Evolutionary conservation across 2,113 vertebrate species (phyloP).

Genomic region (Seriola aureovittata): DNA sequence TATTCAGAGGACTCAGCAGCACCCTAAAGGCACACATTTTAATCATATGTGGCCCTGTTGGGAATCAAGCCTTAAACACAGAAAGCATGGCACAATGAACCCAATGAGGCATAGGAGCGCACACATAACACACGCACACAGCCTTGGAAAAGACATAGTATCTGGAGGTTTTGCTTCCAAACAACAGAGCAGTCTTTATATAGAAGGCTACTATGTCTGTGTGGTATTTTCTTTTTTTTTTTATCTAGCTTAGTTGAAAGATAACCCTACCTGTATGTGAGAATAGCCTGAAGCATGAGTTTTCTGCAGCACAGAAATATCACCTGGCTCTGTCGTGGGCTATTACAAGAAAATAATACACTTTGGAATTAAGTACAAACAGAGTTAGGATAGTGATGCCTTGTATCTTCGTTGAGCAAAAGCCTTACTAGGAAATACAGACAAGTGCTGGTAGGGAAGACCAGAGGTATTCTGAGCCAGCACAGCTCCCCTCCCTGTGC

Average conservation of each 20-base stretch:
- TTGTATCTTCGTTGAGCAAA: constrained; percentile 14
- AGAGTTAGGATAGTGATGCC: background rate
- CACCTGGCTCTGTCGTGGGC: background rate
- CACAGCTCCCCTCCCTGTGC: background rate
- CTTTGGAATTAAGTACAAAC: constrained; percentile 3
- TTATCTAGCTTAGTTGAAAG: background rate
- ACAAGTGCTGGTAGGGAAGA: background rate
- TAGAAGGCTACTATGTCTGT: background rate
- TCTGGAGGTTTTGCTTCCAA: background rate
- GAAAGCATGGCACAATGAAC: constrained; percentile 3
- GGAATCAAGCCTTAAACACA: constrained; percentile 11
- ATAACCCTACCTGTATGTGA: constrained; percentile 4
- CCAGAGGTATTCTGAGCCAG: background rate
- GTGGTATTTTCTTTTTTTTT: background rate
- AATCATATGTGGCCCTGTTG: background rate
- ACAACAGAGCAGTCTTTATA: background rate
- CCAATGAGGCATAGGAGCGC: background rate
- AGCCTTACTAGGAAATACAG: constrained; percentile 9
- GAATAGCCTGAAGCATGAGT: constrained; percentile 10
- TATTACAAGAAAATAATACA: background rate
- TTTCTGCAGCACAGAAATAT: constrained; percentile 14
- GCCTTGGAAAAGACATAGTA: background rate
- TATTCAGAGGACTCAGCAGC: constrained; percentile 4
- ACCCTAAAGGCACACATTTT: background rate
- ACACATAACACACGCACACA: background rate